Percentiles rank a stretch among this genome's conserved stretches.
phyloP scores from a whole-genome alignment of 92 coral and sea anemone genomes.

The Bergia sp. region DNA sequence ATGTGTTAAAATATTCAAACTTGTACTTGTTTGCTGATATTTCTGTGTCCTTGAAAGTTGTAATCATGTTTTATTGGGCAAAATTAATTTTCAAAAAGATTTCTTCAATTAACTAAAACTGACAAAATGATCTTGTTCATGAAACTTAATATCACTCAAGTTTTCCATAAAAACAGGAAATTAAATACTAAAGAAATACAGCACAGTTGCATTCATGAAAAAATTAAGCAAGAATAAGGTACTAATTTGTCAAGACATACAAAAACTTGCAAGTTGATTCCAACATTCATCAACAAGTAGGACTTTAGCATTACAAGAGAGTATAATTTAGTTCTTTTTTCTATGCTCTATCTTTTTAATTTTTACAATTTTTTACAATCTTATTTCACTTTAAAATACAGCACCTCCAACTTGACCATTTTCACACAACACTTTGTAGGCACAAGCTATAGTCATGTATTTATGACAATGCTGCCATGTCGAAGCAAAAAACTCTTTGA shows the following conservation, averaged over 20 bases:
- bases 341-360: background rate
- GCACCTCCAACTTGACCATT: background rate
- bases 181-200: too few relatives aligned
- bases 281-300: background rate
- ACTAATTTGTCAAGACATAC: background rate
- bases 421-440: conserved; percentile 9
- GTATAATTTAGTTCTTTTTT: conserved; percentile 35
- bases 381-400: background rate
- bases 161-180: background rate
- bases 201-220: too few relatives aligned
- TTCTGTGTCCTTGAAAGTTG: background rate
- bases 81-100: background rate
- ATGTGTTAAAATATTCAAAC: too few relatives aligned
- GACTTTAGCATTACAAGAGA: background rate
- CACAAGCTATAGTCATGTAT: background rate
- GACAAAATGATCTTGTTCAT: too few relatives aligned
- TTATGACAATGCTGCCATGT: background rate
- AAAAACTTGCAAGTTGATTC: conserved; percentile 9
- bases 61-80: background rate
- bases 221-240: background rate
- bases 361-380: conserved; percentile 44
- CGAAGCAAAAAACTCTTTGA: background rate
- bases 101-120: too few relatives aligned
- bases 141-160: too few relatives aligned
- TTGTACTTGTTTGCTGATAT: background rate